These are phyloP conservation scores for Cephalopachus bancanus DNA, from an alignment of 2,797 vertebrate genomes.

Conservation along the genomic window DNA sequence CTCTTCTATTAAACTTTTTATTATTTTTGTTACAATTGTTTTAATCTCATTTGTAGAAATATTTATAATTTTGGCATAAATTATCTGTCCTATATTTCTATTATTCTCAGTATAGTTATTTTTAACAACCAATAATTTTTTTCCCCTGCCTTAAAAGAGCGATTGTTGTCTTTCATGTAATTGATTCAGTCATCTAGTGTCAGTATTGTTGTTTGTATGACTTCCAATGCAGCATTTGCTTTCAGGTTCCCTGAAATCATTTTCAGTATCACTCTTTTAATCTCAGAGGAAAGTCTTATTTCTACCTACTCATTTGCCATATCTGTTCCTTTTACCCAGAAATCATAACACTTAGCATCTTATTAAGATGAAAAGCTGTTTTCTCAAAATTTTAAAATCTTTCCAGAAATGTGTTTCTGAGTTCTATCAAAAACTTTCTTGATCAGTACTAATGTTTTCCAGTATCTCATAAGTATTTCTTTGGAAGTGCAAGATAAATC, in stretches of 20 bases:
- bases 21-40: background rate
- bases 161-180: background rate
- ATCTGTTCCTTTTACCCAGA: background rate
- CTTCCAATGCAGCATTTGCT: background rate
- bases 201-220: background rate
- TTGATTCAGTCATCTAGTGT: background rate
- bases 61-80: background rate
- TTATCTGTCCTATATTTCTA: background rate
- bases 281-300: background rate
- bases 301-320: background rate
- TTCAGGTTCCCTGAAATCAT: background rate
- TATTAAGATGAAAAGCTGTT: background rate
- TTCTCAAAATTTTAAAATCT: background rate
- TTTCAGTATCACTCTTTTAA: background rate
- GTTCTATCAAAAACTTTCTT: background rate
- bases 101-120: background rate
- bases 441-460: background rate
- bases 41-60: conserved; percentile 8
- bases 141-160: background rate
- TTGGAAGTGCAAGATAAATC: background rate
- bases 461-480: background rate
- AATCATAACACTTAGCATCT: background rate
- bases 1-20: background rate
- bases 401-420: background rate
- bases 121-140: background rate